phyloP scores from a whole-genome alignment of 35 echinoderm and acorn worm genomes.

The Stichopus chloronotus region DNA sequence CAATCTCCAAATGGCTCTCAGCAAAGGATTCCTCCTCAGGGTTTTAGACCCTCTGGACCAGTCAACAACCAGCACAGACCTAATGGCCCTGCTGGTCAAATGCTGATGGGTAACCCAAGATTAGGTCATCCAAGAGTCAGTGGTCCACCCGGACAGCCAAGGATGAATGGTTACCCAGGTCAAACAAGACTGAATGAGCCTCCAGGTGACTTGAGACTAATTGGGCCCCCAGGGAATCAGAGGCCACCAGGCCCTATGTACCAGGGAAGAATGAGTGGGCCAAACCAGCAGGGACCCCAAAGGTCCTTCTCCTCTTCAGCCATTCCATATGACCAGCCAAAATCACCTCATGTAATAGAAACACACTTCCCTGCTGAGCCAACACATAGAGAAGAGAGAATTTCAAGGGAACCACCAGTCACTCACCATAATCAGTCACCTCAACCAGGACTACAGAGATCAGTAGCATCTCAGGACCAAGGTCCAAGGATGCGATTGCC shows the following conservation, averaged over 20 bases:
- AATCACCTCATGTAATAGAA: conserved; percentile 9
- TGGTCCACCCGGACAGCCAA: conserved; percentile 48
- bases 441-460: conserved; percentile 17
- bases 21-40: conserved; percentile 58
- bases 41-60: background rate
- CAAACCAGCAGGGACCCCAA: conserved; percentile 10
- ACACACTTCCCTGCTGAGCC: conserved; percentile 47
- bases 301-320: background rate
- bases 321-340: conserved; percentile 28
- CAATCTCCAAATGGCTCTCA: background rate
- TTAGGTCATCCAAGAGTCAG: conserved; percentile 8
- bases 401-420: background rate
- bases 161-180: conserved; percentile 33
- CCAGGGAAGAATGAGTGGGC: conserved; percentile 2
- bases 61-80: background rate
- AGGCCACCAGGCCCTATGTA: conserved; percentile 41
- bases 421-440: conserved; percentile 17
- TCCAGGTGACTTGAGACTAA: conserved; percentile 24
- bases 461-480: conserved; percentile 12
- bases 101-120: background rate
- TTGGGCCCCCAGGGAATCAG: conserved; percentile 37
- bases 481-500: conserved; percentile 29
- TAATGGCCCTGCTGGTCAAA: conserved; percentile 6
- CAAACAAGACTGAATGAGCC: conserved; percentile 15
- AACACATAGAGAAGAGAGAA: conserved; percentile 42